phyloP scores from a whole-genome alignment of 2,797 vertebrate species.

The Sebastiscus tertius region DNA sequence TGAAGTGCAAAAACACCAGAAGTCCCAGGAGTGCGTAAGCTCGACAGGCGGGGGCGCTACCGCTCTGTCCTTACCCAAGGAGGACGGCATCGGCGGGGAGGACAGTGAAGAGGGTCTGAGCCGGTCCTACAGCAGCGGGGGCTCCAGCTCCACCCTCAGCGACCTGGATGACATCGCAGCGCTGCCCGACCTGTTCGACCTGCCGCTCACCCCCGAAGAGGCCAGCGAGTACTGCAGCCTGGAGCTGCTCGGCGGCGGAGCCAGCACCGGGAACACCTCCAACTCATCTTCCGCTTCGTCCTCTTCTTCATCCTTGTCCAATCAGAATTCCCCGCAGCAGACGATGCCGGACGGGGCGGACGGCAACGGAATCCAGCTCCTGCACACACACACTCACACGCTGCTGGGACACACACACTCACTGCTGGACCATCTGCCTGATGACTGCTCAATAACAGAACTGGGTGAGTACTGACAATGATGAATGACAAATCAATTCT shows the following conservation, averaged over 20 bases:
- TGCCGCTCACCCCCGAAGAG: conserved; percentile 90
- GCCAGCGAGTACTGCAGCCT: conserved; percentile 89
- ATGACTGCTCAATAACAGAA: conserved; percentile 85
- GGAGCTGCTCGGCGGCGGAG: conserved; percentile 83
- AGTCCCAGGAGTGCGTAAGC: conserved; percentile 84
- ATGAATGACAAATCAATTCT: neutral
- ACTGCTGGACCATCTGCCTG: conserved; percentile 79
- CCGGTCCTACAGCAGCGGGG: conserved; percentile 86
- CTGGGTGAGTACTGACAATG: conserved; percentile 81
- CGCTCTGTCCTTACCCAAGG: conserved; percentile 64
- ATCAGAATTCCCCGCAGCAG: conserved; percentile 89
- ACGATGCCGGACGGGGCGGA: conserved; percentile 82
- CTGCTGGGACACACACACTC: conserved; percentile 73
- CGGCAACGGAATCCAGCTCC: conserved; percentile 81
- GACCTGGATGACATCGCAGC: conserved; percentile 91
- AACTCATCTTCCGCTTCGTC: conserved; percentile 77
- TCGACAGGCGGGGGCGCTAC: conserved; percentile 51
- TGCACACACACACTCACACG: conserved; percentile 80
- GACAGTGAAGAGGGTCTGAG: conserved; percentile 79
- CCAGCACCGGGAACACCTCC: conserved; percentile 78
- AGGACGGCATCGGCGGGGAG: conserved; percentile 63
- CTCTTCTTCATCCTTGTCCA: conserved; percentile 80
- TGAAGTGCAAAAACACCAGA: conserved; percentile 93
- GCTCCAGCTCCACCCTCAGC: conserved; percentile 87
- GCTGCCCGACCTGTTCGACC: conserved; percentile 90